phyloP scores from a whole-genome alignment of 2,113 vertebrate genomes.

The Osmerus mordax region DNA sequence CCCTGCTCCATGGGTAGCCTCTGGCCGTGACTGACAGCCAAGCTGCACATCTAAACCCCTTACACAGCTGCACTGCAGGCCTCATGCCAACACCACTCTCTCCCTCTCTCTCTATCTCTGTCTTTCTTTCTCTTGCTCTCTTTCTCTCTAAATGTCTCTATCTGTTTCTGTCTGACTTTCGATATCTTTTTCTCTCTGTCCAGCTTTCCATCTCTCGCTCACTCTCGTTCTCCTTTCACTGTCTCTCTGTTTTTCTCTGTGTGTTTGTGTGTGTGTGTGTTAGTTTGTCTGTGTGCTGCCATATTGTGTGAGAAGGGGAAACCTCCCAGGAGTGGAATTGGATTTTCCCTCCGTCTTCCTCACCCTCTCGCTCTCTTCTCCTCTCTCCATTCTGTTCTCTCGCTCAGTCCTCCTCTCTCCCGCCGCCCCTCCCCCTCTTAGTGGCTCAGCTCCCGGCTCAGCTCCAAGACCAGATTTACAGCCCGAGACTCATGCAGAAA shows the following conservation, averaged over 20 bases:
- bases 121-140: neutral
- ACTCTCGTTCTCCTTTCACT: neutral
- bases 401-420: neutral
- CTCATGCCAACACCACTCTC: no score
- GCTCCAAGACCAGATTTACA: conserved; percentile 1
- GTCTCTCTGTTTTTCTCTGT: neutral
- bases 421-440: neutral
- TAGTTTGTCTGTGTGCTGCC: neutral
- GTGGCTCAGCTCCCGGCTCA: neutral
- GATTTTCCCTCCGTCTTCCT: neutral
- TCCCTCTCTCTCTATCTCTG: neutral
- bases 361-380: neutral
- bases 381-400: neutral
- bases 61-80: no score
- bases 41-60: no score
- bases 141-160: neutral
- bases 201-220: neutral
- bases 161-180: neutral
- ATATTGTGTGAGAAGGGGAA: no score
- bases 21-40: no score
- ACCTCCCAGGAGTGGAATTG: no score
- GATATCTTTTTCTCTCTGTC: neutral
- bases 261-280: neutral
- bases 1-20: no score
- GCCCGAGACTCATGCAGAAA: conserved; percentile 2